Evolutionary conservation across 1,140 invertebrate genomes (phyloP).

Genomic region (Gryllus bimaculatus): DNA sequence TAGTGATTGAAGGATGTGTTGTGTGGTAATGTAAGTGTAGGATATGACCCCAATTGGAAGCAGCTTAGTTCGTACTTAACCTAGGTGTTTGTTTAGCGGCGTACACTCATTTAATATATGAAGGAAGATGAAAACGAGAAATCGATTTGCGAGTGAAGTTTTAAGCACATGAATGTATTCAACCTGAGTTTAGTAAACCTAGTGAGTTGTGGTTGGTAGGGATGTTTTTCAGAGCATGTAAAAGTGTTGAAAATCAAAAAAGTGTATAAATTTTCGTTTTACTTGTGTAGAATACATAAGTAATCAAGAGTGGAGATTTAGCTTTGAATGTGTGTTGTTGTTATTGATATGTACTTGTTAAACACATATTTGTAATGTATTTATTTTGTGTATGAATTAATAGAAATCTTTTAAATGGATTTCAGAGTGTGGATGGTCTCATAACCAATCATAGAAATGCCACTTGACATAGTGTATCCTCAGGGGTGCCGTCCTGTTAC

Average conservation of each 20-base stretch:
- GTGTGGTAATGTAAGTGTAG: neutral
- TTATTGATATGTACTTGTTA: no score
- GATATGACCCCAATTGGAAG: neutral
- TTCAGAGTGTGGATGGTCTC: slow-evolving; percentile 20
- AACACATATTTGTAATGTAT: no score
- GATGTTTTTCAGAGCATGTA: no score
- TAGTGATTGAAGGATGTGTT: neutral
- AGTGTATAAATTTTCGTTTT: neutral
- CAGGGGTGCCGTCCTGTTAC: slow-evolving; percentile 77
- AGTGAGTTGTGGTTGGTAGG: neutral
- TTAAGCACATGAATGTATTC: no score
- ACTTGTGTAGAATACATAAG: neutral
- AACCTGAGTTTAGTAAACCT: no score
- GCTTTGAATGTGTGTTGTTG: no score
- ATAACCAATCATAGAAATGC: slow-evolving; percentile 25
- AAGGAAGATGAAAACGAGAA: no score
- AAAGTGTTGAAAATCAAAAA: no score
- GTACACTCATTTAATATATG: neutral
- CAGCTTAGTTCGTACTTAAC: neutral
- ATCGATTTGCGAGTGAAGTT: no score
- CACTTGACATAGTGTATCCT: slow-evolving; percentile 70
- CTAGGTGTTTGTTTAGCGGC: neutral
- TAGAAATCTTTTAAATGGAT: neutral
- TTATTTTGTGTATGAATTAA: no score
- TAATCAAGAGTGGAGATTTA: neutral